phyloP scores from a whole-genome alignment of 2,113 vertebrate species.

The Hemicordylus capensis region DNA sequence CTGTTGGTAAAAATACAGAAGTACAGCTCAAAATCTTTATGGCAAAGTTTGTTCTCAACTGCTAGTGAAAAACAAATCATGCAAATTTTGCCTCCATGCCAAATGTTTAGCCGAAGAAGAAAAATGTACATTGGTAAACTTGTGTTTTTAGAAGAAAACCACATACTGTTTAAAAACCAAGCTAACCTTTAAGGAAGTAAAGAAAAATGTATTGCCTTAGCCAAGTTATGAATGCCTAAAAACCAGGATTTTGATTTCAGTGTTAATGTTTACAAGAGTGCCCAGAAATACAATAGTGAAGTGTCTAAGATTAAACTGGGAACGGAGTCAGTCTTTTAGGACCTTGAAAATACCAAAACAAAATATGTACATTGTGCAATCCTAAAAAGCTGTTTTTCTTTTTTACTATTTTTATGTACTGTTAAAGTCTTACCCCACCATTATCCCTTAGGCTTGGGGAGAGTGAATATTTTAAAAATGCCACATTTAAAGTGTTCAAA shows the following conservation, averaged over 20 bases:
- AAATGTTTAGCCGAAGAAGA: conserved; percentile 58
- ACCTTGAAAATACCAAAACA: not conserved
- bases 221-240: conserved; percentile 51
- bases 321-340: not conserved
- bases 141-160: conserved; percentile 60
- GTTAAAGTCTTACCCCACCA: not conserved
- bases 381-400: not conserved
- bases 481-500: not conserved
- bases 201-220: conserved; percentile 30
- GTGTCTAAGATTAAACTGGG: not conserved
- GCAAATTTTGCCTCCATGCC: conserved; percentile 17
- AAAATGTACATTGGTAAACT: conserved; percentile 53
- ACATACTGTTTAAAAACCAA: conserved; percentile 44
- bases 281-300: conserved; percentile 18
- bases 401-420: not conserved
- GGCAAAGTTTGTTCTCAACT: not conserved
- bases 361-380: conserved; percentile 7
- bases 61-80: not conserved
- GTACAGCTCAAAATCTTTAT: not conserved
- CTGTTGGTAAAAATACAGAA: conserved; percentile 1
- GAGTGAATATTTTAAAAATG: not conserved
- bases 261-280: conserved; percentile 34
- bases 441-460: not conserved
- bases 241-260: conserved; percentile 47
- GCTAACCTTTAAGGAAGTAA: conserved; percentile 49